A percentile compares a stretch with the other conserved stretches of the same genome.
Conservation (phyloP, 2,113 vertebrate genomes). For the Glareola pratincola region DNA sequence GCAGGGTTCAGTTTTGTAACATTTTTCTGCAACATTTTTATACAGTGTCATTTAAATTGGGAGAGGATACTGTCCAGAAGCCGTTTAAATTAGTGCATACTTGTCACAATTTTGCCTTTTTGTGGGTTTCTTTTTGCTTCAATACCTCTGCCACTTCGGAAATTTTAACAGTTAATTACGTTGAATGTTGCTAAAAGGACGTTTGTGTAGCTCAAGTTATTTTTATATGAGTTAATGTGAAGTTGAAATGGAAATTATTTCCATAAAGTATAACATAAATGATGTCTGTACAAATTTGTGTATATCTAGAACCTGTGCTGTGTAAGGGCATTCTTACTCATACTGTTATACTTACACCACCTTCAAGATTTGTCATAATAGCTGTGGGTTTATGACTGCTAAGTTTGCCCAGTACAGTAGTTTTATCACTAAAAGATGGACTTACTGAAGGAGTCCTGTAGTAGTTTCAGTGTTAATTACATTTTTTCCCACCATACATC, state of each 20-base stretch:
- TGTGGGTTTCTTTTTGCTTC: constrained; percentile 80
- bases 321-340: constrained; percentile 81
- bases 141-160: constrained; percentile 87
- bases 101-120: constrained; percentile 81
- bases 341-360: constrained; percentile 74
- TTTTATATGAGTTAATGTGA: constrained; percentile 90
- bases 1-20: constrained; percentile 85
- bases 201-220: constrained; percentile 88
- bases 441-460: constrained; percentile 82
- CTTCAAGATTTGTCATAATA: constrained; percentile 77
- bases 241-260: constrained; percentile 82
- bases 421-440: constrained; percentile 80
- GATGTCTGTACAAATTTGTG: constrained; percentile 81
- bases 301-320: constrained; percentile 84
- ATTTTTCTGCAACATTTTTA: constrained; percentile 80
- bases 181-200: constrained; percentile 85
- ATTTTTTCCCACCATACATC: constrained; percentile 81
- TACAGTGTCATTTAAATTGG: constrained; percentile 84
- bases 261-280: constrained; percentile 79
- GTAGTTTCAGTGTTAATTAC: constrained; percentile 89
- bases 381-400: constrained; percentile 85
- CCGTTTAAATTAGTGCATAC: constrained; percentile 78
- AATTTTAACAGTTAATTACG: constrained; percentile 85
- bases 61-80: constrained; percentile 81
- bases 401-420: constrained; percentile 84